These are phyloP conservation scores for Drosophila cognata DNA, from an alignment of 2,888 invertebrate species.

Conservation along the genomic window DNA sequence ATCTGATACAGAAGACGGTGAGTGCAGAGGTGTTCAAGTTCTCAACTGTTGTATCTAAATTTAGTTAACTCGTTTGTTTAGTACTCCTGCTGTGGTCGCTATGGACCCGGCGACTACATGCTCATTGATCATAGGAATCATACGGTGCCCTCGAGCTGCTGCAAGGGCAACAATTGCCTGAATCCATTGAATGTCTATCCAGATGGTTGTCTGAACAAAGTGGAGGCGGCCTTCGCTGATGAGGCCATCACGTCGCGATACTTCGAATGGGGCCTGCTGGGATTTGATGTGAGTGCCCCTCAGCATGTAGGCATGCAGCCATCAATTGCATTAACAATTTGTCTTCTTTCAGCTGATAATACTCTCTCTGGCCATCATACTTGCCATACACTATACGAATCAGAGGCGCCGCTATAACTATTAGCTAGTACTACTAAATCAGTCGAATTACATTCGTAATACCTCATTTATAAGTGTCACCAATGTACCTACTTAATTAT, in stretches of 20 bases:
- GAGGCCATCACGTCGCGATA: slow-evolving; percentile 64
- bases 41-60: slow-evolving; percentile 1
- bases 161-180: slow-evolving; percentile 76
- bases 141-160: slow-evolving; percentile 76
- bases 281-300: slow-evolving; percentile 70
- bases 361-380: slow-evolving; percentile 66
- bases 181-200: slow-evolving; percentile 73
- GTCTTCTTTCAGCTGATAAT: slow-evolving; percentile 62
- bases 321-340: slow-evolving; percentile 5
- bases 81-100: slow-evolving; percentile 82
- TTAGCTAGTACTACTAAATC: slow-evolving; percentile 42
- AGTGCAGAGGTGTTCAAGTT: slow-evolving; percentile 12
- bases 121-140: slow-evolving; percentile 47
- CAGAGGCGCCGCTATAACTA: slow-evolving; percentile 78
- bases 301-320: background rate
- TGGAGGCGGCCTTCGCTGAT: slow-evolving; percentile 75
- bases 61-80: slow-evolving; percentile 19
- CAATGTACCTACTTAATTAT: slow-evolving; percentile 61
- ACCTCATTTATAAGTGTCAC: slow-evolving; percentile 61
- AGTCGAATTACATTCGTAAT: slow-evolving; percentile 29
- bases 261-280: slow-evolving; percentile 75
- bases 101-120: slow-evolving; percentile 77
- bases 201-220: slow-evolving; percentile 71
- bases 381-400: slow-evolving; percentile 81
- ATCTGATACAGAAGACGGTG: slow-evolving; percentile 72